phyloP scores from a whole-genome alignment of 1,140 invertebrate genomes.

The Drosophila triauraria region DNA sequence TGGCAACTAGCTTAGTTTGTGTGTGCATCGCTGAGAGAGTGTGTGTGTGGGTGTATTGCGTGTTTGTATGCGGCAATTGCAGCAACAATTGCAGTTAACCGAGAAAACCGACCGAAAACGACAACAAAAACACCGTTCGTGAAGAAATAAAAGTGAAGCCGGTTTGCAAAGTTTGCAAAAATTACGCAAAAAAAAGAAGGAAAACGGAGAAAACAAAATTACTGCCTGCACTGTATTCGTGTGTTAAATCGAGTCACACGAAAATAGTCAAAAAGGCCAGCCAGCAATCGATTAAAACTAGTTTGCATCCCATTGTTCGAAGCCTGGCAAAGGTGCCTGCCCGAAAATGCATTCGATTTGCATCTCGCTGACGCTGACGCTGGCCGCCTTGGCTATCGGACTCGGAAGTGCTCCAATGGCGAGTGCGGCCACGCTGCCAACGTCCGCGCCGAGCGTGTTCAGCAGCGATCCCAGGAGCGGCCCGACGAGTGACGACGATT shows the following conservation, averaged over 20 bases:
- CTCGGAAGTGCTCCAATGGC: slow-evolving; percentile 65
- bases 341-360: slow-evolving; percentile 60
- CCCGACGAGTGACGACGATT: slow-evolving; percentile 32
- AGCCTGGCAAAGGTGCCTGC: slow-evolving; percentile 33
- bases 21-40: slow-evolving; percentile 15
- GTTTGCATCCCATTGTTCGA: slow-evolving; percentile 68
- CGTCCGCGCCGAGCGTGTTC: slow-evolving; percentile 55
- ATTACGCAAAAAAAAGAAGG: slow-evolving; percentile 67
- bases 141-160: slow-evolving; percentile 81
- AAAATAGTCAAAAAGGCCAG: slow-evolving; percentile 50
- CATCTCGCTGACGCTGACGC: slow-evolving; percentile 47
- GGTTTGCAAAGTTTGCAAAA: slow-evolving; percentile 62
- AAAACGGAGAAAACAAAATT: slow-evolving; percentile 59
- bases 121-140: slow-evolving; percentile 47
- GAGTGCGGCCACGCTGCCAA: slow-evolving; percentile 56
- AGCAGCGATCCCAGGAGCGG: slow-evolving; percentile 44
- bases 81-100: slow-evolving; percentile 82
- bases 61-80: slow-evolving; percentile 60
- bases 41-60: slow-evolving; percentile 18
- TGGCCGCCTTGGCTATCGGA: slow-evolving; percentile 60
- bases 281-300: slow-evolving; percentile 72
- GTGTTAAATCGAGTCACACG: slow-evolving; percentile 56
- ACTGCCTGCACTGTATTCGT: slow-evolving; percentile 43
- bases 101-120: slow-evolving; percentile 59
- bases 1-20: slow-evolving; percentile 40